Conservation (phyloP, 2,113 vertebrate species). For the Rousettus leschenaultii region DNA sequence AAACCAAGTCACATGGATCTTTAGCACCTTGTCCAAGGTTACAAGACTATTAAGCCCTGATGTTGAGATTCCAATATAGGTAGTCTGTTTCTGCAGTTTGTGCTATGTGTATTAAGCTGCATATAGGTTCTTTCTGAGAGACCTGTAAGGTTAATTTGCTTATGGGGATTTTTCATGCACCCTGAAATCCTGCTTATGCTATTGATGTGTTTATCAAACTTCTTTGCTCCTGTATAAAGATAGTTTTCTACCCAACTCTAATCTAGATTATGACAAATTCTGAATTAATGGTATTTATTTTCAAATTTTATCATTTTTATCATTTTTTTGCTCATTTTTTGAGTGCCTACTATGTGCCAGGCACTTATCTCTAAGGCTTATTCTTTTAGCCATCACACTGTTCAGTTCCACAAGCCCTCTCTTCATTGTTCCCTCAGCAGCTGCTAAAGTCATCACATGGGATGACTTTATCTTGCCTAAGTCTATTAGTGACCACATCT, state of each 20-base stretch:
- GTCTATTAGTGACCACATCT: background rate
- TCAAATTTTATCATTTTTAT: conserved; percentile 15
- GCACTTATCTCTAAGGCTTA: background rate
- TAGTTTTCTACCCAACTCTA: conserved; percentile 28
- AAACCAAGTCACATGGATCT: background rate
- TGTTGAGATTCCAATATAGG: conserved; percentile 30
- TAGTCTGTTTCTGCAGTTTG: background rate
- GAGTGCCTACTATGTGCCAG: background rate
- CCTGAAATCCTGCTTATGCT: background rate
- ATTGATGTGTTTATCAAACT: background rate
- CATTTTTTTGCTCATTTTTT: conserved; percentile 5
- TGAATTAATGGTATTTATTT: conserved; percentile 8
- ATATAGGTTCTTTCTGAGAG: background rate
- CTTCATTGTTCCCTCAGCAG: background rate
- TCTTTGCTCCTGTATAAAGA: background rate
- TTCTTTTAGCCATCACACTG: background rate
- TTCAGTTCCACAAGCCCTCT: background rate
- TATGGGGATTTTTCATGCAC: background rate
- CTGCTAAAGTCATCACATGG: background rate
- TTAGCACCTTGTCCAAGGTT: background rate
- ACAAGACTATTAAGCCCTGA: background rate
- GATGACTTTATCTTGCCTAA: background rate
- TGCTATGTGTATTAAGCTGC: background rate
- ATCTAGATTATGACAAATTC: conserved; percentile 2
- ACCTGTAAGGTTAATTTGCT: background rate